These are phyloP conservation scores for Lypha dubia DNA, from an alignment of 2,888 invertebrate genomes.

Conservation along the genomic window DNA sequence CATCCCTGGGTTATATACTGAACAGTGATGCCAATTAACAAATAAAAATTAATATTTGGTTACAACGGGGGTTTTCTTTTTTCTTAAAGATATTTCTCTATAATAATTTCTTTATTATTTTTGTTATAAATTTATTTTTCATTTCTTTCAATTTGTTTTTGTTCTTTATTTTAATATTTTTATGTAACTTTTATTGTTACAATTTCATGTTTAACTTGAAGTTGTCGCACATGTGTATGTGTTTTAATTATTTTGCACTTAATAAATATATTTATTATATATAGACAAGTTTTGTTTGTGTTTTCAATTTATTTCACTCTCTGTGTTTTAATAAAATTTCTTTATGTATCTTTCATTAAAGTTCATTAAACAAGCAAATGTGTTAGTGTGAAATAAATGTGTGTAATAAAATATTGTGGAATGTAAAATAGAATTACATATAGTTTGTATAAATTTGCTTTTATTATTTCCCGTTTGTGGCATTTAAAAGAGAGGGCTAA, in stretches of 20 bases:
- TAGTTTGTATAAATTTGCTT: constrained; percentile 21
- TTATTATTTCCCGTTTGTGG: constrained; percentile 29
- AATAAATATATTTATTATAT: too few relatives aligned
- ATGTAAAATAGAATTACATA: constrained; percentile 43
- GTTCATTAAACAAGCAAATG: constrained; percentile 44
- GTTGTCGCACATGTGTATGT: constrained; percentile 32
- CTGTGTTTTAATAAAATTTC: constrained; percentile 30
- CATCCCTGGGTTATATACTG: neutral
- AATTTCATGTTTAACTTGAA: neutral
- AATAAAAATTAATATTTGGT: neutral
- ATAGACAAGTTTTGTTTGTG: constrained; percentile 56
- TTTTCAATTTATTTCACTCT: constrained; percentile 53
- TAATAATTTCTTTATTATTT: neutral
- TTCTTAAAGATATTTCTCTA: neutral
- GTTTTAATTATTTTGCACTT: constrained; percentile 71
- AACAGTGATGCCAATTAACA: neutral
- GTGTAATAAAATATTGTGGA: constrained; percentile 15
- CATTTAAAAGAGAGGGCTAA: constrained; percentile 43
- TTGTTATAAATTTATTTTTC: neutral
- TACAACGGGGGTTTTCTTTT: neutral
- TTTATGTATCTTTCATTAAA: constrained; percentile 50
- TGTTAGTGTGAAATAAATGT: constrained; percentile 4
- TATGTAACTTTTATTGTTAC: neutral
- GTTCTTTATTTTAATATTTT: neutral
- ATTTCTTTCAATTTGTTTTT: too few relatives aligned